Percentiles rank a stretch among this genome's conserved stretches.
Evolutionary conservation across 2,113 vertebrate species (phyloP).

Genomic region (Turdus rufiventris): DNA sequence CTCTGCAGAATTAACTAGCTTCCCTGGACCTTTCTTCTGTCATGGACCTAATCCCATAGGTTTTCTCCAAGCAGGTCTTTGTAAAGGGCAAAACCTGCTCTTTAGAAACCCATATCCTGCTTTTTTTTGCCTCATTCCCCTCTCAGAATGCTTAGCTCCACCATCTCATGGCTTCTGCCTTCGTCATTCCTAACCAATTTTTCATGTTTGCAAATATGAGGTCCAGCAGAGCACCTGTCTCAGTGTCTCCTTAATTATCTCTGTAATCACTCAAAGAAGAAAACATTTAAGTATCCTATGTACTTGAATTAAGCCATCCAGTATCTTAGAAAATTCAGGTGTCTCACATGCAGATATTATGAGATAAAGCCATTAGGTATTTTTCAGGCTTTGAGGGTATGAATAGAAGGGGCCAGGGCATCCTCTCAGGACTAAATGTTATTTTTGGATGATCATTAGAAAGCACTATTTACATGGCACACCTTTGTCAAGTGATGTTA

Average conservation of each 20-base stretch:
- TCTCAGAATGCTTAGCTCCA: not conserved
- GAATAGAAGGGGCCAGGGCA: not conserved
- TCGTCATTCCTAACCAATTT: not conserved
- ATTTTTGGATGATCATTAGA: not conserved
- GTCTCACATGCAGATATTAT: not conserved
- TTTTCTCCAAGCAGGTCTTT: not conserved
- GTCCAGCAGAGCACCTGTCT: not conserved
- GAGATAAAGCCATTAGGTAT: not conserved
- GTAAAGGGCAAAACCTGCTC: not conserved
- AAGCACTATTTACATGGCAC: not conserved
- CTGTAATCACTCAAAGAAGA: not conserved
- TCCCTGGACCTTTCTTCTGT: not conserved
- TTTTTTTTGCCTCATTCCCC: not conserved
- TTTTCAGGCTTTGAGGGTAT: not conserved
- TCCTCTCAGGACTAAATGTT: not conserved
- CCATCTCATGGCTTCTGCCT: no score
- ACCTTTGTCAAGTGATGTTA: not conserved
- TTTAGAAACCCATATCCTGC: not conserved
- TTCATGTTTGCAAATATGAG: not conserved
- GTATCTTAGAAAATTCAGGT: not conserved
- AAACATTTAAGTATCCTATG: not conserved
- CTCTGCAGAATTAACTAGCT: not conserved
- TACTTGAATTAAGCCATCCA: not conserved
- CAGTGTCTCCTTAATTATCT: not conserved
- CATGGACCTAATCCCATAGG: no score